These are phyloP conservation scores for Mellilla xanthometata DNA, from an alignment of 2,888 invertebrate genomes.

Conservation along the genomic window DNA sequence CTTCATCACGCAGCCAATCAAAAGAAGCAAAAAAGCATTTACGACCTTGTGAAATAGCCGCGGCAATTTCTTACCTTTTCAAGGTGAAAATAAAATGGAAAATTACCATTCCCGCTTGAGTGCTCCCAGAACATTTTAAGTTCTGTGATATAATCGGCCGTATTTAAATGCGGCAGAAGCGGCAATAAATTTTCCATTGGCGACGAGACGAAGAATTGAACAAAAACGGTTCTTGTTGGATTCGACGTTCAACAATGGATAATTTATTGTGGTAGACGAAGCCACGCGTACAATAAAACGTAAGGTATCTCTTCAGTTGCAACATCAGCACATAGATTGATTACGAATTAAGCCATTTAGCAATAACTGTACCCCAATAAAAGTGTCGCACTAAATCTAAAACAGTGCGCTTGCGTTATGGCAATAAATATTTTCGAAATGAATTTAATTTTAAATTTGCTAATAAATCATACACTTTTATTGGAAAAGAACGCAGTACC, in stretches of 20 bases:
- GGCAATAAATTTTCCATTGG: conserved; percentile 79
- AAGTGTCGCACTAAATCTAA: conserved; percentile 29
- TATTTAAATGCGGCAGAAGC: conserved; percentile 74
- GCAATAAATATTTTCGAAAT: conserved; percentile 11
- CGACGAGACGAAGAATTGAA: conserved; percentile 78
- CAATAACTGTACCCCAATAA: conserved; percentile 20
- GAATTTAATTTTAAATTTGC: neutral
- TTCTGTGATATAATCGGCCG: conserved; percentile 70
- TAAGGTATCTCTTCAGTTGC: conserved; percentile 40
- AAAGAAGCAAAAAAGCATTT: conserved; percentile 9
- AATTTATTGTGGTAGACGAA: conserved; percentile 75
- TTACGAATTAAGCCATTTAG: conserved; percentile 29
- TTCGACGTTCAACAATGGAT: conserved; percentile 73
- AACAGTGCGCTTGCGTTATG: conserved; percentile 22
- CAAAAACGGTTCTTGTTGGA: conserved; percentile 78
- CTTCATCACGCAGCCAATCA: neutral
- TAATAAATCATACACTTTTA: conserved; percentile 19
- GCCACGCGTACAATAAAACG: conserved; percentile 59
- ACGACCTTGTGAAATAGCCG: conserved; percentile 34
- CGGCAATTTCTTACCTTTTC: conserved; percentile 41
- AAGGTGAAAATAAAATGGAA: conserved; percentile 51
- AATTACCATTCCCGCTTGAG: conserved; percentile 61
- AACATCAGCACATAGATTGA: conserved; percentile 15
- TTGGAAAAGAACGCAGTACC: conserved; percentile 14
- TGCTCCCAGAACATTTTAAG: conserved; percentile 62